phyloP scores from a whole-genome alignment of 2,797 vertebrate genomes.

The Rostrhamus sociabilis region DNA sequence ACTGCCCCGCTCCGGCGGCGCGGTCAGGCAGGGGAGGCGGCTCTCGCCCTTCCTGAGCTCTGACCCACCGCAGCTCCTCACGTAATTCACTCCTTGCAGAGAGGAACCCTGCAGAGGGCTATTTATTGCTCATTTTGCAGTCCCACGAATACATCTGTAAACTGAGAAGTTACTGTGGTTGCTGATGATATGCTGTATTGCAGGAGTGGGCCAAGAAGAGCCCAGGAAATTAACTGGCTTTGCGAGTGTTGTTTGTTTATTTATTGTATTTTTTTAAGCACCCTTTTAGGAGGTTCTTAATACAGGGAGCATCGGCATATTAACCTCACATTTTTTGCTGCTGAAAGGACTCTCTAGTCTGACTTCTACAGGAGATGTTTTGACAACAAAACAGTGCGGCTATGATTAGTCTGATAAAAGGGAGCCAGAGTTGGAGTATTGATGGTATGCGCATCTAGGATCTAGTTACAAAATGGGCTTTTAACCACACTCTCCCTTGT shows the following conservation, averaged over 20 bases:
- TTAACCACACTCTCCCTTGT: constrained; percentile 39
- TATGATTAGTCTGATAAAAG: constrained; percentile 66
- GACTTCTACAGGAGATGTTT: constrained; percentile 41
- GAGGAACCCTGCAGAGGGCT: background rate
- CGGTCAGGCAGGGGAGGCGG: accelerated
- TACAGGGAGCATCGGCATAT: background rate
- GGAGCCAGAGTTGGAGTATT: constrained; percentile 20
- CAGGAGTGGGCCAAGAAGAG: background rate
- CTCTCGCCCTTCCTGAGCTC: background rate
- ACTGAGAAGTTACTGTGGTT: background rate
- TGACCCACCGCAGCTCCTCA: background rate
- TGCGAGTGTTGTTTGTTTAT: background rate
- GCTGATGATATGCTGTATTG: background rate
- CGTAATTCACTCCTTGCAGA: accelerated
- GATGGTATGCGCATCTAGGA: constrained; percentile 45
- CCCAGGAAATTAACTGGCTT: background rate
- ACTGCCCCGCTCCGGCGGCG: accelerated
- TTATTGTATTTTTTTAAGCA: background rate
- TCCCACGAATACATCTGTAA: background rate
- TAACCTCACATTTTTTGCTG: background rate
- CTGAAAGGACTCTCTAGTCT: background rate
- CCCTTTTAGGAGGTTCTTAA: background rate
- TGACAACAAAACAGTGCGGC: constrained; percentile 54
- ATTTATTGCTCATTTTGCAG: background rate
- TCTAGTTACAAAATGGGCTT: constrained; percentile 68